Evolutionary conservation across 2,797 vertebrate genomes (phyloP).

Genomic region (Notolepis coatsorum): DNA sequence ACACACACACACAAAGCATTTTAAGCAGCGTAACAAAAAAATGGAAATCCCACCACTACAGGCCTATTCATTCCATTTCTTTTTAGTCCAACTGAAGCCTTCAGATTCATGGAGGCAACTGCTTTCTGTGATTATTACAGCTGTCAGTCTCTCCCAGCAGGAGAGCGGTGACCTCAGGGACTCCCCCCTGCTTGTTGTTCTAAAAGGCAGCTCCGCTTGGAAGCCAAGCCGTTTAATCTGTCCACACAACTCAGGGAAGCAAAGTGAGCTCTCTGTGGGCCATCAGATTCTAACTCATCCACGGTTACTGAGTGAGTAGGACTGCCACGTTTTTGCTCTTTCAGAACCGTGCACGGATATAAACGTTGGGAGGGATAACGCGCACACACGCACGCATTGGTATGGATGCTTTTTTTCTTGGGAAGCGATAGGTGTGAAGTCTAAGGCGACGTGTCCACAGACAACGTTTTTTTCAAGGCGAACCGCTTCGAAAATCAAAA

Average conservation of each 20-base stretch:
- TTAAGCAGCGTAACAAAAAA: neutral
- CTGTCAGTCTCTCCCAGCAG: slow-evolving; percentile 20
- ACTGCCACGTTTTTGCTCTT: too few relatives aligned
- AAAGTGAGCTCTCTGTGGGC: neutral
- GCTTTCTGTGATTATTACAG: slow-evolving; percentile 17
- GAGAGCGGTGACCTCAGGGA: neutral
- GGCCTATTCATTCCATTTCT: neutral
- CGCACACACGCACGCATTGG: too few relatives aligned
- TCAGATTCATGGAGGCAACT: slow-evolving; percentile 3
- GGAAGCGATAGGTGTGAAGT: too few relatives aligned
- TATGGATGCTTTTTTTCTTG: too few relatives aligned
- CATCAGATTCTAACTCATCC: neutral
- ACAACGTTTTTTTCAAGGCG: too few relatives aligned
- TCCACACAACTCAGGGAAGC: slow-evolving; percentile 12
- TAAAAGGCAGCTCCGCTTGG: slow-evolving; percentile 18
- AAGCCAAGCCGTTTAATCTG: slow-evolving; percentile 19
- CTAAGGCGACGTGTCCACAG: too few relatives aligned
- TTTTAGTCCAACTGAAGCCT: neutral
- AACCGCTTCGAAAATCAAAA: too few relatives aligned
- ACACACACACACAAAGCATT: too few relatives aligned
- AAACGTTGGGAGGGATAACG: too few relatives aligned
- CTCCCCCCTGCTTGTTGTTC: slow-evolving; percentile 14
- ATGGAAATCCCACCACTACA: neutral
- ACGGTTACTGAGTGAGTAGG: too few relatives aligned
- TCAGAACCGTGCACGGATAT: too few relatives aligned